Evolutionary conservation across 1,140 invertebrate genomes (phyloP).

Genomic region (Platyura marginata): DNA sequence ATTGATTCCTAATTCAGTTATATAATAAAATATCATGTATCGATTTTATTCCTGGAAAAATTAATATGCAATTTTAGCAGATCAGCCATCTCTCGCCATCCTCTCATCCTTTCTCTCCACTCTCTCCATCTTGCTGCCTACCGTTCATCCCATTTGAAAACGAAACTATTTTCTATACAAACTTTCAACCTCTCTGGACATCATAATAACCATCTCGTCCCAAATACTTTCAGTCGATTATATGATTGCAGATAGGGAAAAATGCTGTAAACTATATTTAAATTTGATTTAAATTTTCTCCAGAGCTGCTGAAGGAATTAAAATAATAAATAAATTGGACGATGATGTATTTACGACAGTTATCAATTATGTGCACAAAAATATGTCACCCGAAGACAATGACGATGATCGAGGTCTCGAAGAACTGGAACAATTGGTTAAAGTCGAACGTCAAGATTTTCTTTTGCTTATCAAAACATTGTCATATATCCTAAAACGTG

Average conservation of each 20-base stretch:
- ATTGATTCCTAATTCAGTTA: no score
- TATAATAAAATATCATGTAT: no score
- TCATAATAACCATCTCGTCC: no score
- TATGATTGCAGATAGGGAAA: no score
- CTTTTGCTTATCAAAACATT: constrained; percentile 22
- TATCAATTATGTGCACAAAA: constrained; percentile 20
- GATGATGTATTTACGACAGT: constrained; percentile 22
- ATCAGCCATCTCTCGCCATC: no score
- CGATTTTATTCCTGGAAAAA: not conserved
- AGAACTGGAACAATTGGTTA: constrained; percentile 16
- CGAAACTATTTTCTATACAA: no score
- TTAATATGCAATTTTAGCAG: constrained; percentile 1
- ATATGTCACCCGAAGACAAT: constrained; percentile 14
- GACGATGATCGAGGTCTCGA: not conserved
- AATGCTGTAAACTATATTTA: not conserved
- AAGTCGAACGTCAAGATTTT: constrained; percentile 17
- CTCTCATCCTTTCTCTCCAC: no score
- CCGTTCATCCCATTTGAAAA: no score
- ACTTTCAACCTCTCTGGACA: no score
- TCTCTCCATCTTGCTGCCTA: no score
- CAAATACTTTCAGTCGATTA: no score
- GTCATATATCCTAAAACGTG: constrained; percentile 21
- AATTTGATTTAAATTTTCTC: constrained; percentile 1
- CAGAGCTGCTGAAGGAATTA: constrained; percentile 23
- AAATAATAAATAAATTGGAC: constrained; percentile 21